Percentiles rank a stretch among this genome's conserved stretches.
Evolutionary conservation across 1,140 invertebrate genomes (phyloP).

Genomic region (Trichonephila inaurata): DNA sequence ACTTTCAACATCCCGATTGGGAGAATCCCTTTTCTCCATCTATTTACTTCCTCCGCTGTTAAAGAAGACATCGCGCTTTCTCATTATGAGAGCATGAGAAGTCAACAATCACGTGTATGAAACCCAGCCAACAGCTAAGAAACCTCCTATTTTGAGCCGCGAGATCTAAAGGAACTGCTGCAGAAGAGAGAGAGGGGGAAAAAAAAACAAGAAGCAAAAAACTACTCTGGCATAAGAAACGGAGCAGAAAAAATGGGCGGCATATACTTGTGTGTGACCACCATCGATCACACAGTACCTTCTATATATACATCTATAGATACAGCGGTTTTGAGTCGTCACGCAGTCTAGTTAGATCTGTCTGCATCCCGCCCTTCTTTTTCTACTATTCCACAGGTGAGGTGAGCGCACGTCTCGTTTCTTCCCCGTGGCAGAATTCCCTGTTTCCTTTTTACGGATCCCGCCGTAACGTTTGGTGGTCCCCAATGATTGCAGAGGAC

Average conservation of each 20-base stretch:
- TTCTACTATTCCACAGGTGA: conserved; percentile 29
- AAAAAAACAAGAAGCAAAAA: neutral
- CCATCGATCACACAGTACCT: conserved; percentile 39
- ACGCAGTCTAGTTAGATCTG: conserved; percentile 70
- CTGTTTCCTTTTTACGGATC: conserved; percentile 1
- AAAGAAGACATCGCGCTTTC: conserved; percentile 28
- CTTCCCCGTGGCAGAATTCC: conserved; percentile 36
- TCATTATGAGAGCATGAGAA: conserved; percentile 2
- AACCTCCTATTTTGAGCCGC: conserved; percentile 9
- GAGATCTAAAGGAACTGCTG: neutral
- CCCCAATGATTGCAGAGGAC: conserved; percentile 21
- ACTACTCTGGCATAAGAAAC: neutral
- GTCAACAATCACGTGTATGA: conserved; percentile 13
- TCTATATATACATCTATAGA: conserved; percentile 23
- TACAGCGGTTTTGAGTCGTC: conserved; percentile 35
- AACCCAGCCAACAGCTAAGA: conserved; percentile 1
- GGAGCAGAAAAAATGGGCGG: neutral
- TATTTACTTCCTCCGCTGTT: neutral
- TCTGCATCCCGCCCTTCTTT: conserved; percentile 49
- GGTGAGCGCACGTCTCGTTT: conserved; percentile 35
- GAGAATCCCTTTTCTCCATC: neutral
- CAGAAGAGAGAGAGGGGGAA: neutral
- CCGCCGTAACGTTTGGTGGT: conserved; percentile 43
- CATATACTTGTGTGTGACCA: conserved; percentile 7
- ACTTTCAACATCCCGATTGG: neutral